Evolutionary conservation across 2,113 vertebrate species (phyloP).

Genomic region (Bubo bubo): DNA sequence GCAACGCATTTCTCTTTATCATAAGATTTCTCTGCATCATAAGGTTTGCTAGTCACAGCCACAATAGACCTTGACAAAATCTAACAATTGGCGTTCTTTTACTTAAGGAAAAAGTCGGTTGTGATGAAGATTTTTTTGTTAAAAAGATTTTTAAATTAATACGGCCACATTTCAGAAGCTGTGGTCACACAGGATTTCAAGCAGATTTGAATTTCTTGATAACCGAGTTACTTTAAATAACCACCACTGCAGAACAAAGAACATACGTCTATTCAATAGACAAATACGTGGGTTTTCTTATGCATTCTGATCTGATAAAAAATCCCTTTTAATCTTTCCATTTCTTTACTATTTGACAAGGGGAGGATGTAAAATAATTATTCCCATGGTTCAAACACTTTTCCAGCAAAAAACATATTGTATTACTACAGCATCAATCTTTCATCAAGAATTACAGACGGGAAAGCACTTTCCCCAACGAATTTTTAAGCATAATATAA

Average conservation of each 20-base stretch:
- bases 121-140: neutral
- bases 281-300: fast-evolving
- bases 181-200: neutral
- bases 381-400: neutral
- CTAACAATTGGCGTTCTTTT: neutral
- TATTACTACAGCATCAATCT: neutral
- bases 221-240: neutral
- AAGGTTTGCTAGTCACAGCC: neutral
- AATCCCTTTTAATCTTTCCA: neutral
- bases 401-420: neutral
- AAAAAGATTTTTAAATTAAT: neutral
- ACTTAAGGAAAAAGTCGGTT: neutral
- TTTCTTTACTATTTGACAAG: neutral
- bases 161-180: neutral
- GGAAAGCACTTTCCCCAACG: neutral
- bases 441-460: fast-evolving
- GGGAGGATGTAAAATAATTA: fast-evolving
- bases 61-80: neutral
- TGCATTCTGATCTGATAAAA: neutral
- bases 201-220: neutral
- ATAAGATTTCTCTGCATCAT: neutral
- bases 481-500: neutral
- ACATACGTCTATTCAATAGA: neutral
- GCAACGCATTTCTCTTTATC: neutral
- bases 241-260: neutral